Evolutionary conservation across 2,888 invertebrate species (phyloP), one percentile per base, ranked within the genome.

Genomic region (Cerceris ruficornis): DNA sequence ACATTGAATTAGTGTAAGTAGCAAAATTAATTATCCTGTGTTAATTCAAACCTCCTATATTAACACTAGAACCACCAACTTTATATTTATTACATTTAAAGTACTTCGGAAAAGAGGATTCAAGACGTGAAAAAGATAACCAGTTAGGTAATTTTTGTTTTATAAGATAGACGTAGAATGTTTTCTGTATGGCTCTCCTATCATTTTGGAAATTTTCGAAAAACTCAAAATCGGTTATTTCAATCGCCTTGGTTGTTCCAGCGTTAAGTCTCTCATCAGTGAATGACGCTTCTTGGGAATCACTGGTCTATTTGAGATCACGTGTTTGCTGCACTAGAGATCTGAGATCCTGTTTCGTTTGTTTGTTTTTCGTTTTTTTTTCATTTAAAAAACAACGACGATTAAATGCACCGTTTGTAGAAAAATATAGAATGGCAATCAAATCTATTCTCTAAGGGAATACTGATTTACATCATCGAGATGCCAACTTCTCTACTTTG

Each of bases 361-460:
- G n/a, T n/a, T n/a, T n/a, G n/a, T n/a, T n/a, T n/a, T n/a, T n/a
- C n/a, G n/a, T 28, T 28, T 28, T 28, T 28, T 28, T 1, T 28
- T 28, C 28, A 28, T 28, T 50, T 46, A 11, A 46, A 67, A 46
- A 74, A 68, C 39, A 65, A 14, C 46, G 60, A 77, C 62, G 61
- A 69, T 79, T 57, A 74, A 43, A 69, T 60, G 52, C 17, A 58
- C 52, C 57, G 58, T 67, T 57, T 73, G 61, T 81, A 81, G 65
- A 77, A 82, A 82, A 82, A 82, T 82, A 82, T 81, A 75, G 55
- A 52, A 57, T 60, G 68, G 54, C 62, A 72, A 67, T 75, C 57
- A 70, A 71, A 69, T 69, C 71, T 77, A 77, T 72, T 67, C 46
- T 67, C 62, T 73, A 75, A 59, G 17, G 57, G 72, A 81, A 77